These are phyloP conservation scores for Drosophila maculinotata DNA, from an alignment of 2,888 invertebrate species.

Conservation along the genomic window DNA sequence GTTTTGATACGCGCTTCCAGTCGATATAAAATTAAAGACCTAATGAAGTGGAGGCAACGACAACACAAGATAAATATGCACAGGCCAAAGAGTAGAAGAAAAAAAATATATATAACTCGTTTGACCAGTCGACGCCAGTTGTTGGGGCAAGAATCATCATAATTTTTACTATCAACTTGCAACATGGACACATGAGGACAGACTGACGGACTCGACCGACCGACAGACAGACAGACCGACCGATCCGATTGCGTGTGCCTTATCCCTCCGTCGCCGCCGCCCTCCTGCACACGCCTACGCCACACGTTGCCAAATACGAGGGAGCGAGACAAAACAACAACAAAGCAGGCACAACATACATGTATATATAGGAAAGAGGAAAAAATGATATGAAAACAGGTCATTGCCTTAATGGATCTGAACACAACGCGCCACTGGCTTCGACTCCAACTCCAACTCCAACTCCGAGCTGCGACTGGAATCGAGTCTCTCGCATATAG, in stretches of 20 bases:
- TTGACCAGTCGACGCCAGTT: conserved; percentile 71
- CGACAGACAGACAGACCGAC: conserved; percentile 4
- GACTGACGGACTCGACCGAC: conserved; percentile 7
- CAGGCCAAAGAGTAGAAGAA: conserved; percentile 42
- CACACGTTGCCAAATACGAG: conserved; percentile 31
- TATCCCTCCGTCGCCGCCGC: conserved; percentile 27
- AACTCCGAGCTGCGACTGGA: conserved; percentile 10
- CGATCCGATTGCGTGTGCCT: conserved; percentile 76
- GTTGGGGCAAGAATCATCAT: conserved; percentile 80
- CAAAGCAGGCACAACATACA: conserved; percentile 53
- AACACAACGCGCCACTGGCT: conserved; percentile 55
- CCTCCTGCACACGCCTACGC: conserved; percentile 57
- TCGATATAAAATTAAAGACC: conserved; percentile 80
- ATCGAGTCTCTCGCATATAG: conserved; percentile 41
- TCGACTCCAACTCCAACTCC: conserved; percentile 13
- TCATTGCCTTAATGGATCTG: conserved; percentile 83
- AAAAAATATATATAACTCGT: conserved; percentile 55
- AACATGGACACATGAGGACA: conserved; percentile 73
- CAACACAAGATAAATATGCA: conserved; percentile 78
- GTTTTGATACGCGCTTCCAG: conserved; percentile 75
- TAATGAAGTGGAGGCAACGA: conserved; percentile 80
- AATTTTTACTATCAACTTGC: conserved; percentile 82
- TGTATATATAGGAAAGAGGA: conserved; percentile 35
- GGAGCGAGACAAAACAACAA: conserved; percentile 81
- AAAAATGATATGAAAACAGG: conserved; percentile 82